These are phyloP conservation scores for Laticauda colubrina DNA, from an alignment of 2,113 vertebrate species.

Conservation along the genomic window DNA sequence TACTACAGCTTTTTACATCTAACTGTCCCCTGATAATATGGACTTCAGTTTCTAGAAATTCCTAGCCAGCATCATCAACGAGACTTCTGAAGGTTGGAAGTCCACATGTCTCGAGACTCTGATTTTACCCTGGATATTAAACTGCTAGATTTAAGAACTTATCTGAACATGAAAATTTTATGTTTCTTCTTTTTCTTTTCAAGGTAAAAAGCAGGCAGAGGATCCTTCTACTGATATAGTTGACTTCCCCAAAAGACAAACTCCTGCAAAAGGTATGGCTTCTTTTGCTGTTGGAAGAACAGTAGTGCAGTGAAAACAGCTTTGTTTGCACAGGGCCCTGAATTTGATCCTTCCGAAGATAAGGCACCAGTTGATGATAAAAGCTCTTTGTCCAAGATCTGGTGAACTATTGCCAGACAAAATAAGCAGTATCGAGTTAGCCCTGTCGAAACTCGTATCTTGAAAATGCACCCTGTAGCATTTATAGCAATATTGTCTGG, in stretches of 20 bases:
- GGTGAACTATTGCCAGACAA: neutral
- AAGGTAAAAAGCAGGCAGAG: constrained; percentile 85
- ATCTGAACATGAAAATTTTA: neutral
- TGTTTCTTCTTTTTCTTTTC: constrained; percentile 11
- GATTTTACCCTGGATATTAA: neutral
- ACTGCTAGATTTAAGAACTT: neutral
- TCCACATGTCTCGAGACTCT: neutral
- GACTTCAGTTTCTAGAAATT: neutral
- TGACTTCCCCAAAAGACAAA: constrained; percentile 91
- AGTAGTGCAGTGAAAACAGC: neutral
- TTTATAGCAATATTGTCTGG: neutral
- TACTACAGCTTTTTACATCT: neutral
- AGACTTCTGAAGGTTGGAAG: neutral
- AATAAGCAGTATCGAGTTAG: neutral
- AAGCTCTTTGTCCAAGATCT: neutral
- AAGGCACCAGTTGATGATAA: neutral
- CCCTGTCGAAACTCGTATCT: neutral
- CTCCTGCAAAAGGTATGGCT: constrained; percentile 86
- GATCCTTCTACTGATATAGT: constrained; percentile 76
- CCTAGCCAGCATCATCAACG: neutral
- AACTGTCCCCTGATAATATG: neutral
- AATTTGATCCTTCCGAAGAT: neutral
- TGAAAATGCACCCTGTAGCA: neutral
- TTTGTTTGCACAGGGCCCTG: neutral
- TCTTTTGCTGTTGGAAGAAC: neutral